A percentile compares a stretch with the other conserved stretches of the same genome.
These are phyloP conservation scores for Eucidaris tribuloides DNA, from an alignment of 35 echinoderm and acorn worm genomes.

Conservation along the genomic window DNA sequence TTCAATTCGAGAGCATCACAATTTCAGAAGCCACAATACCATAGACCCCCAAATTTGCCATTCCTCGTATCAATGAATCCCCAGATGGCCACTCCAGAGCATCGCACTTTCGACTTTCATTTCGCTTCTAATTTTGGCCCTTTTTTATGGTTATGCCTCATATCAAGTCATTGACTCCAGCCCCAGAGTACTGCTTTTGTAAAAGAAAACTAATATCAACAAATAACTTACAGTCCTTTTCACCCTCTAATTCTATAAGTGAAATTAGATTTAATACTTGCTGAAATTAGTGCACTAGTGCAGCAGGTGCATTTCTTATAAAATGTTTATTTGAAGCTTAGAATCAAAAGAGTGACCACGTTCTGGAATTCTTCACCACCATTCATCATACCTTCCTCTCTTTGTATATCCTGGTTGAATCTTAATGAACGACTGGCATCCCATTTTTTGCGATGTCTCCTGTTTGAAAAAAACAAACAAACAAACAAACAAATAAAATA, in stretches of 20 bases:
- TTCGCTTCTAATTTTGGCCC: too few species aligned
- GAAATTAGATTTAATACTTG: neutral
- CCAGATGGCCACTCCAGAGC: too few species aligned
- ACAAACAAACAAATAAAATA: neutral
- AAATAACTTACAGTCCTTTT: too few species aligned
- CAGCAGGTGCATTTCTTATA: neutral
- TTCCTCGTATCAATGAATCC: too few species aligned
- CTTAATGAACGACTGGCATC: constrained; percentile 71
- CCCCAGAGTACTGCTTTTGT: too few species aligned
- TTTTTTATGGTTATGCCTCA: too few species aligned
- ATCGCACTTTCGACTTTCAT: too few species aligned
- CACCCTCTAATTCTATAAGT: neutral
- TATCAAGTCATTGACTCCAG: too few species aligned
- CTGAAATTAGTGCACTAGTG: neutral
- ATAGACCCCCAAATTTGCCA: too few species aligned
- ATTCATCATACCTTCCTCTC: constrained; percentile 71
- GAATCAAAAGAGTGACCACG: neutral
- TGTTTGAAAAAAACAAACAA: neutral
- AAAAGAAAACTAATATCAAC: too few species aligned
- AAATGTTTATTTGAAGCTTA: neutral
- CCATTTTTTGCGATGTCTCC: constrained; percentile 65
- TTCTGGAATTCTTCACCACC: neutral
- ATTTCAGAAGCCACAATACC: too few species aligned
- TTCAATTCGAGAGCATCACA: too few species aligned
- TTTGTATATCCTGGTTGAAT: constrained; percentile 86